Conservation (phyloP, 2,113 vertebrate species). For the Genyomyrus donnyi region DNA sequence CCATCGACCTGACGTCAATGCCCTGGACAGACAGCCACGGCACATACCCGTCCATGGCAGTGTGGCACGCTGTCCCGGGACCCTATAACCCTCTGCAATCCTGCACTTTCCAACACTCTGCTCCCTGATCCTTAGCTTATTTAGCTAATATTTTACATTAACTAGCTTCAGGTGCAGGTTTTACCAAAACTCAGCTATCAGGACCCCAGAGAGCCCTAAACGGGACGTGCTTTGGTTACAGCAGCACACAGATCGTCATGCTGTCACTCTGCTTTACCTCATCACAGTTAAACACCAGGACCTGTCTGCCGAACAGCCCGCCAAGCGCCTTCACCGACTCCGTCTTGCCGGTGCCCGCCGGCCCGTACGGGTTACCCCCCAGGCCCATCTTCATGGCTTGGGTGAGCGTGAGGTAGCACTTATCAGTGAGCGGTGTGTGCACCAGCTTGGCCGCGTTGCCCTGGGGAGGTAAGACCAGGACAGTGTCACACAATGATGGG, state of each 20-base stretch:
- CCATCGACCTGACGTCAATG: slow-evolving; percentile 97
- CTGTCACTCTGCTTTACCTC: slow-evolving; percentile 68
- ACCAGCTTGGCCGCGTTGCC: slow-evolving; percentile 93
- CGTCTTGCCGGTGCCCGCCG: slow-evolving; percentile 94
- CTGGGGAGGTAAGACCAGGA: slow-evolving; percentile 43
- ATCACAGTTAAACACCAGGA: slow-evolving; percentile 97
- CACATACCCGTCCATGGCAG: background rate
- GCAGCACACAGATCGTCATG: background rate
- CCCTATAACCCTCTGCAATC: background rate
- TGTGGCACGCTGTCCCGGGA: background rate
- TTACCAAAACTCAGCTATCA: background rate
- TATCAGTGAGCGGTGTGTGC: slow-evolving; percentile 92
- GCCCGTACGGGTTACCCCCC: slow-evolving; percentile 93
- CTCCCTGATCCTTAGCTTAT: background rate
- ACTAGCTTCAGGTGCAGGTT: background rate
- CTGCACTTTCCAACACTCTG: background rate
- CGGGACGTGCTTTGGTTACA: background rate
- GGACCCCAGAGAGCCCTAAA: background rate
- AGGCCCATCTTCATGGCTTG: slow-evolving; percentile 96
- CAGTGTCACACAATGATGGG: slow-evolving; percentile 12
- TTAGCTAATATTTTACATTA: background rate
- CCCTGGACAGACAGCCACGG: slow-evolving; percentile 59
- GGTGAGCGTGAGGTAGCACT: slow-evolving; percentile 92
- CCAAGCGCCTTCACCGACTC: slow-evolving; percentile 96
- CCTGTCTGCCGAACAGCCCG: slow-evolving; percentile 89